Percentiles rank a stretch among this genome's conserved stretches.
Conservation (phyloP, 2,113 vertebrate species). For the Festucalex cinctus region DNA sequence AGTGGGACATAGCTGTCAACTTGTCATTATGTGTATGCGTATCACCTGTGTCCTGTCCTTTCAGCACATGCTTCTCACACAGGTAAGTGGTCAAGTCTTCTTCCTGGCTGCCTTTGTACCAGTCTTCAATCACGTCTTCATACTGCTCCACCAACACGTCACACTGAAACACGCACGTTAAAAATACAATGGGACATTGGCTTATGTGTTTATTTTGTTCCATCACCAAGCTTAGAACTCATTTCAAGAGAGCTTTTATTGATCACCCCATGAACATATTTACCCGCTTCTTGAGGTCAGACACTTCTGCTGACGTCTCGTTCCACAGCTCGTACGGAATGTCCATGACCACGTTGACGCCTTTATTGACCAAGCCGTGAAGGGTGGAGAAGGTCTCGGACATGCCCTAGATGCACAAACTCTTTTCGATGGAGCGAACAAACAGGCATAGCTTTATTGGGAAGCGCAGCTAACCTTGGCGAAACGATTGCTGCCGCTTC, state of each 20-base stretch:
- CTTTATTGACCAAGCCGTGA: constrained; percentile 92
- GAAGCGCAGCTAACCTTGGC: constrained; percentile 80
- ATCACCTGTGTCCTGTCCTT: constrained; percentile 86
- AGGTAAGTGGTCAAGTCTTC: constrained; percentile 89
- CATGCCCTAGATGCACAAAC: constrained; percentile 81
- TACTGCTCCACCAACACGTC: constrained; percentile 90
- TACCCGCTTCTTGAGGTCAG: constrained; percentile 98
- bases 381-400: constrained; percentile 96
- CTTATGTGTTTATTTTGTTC: background rate
- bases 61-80: constrained; percentile 89
- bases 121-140: constrained; percentile 95
- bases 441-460: background rate
- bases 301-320: constrained; percentile 93
- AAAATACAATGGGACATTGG: background rate
- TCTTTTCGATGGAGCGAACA: background rate
- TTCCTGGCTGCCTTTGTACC: constrained; percentile 89
- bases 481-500: constrained; percentile 91
- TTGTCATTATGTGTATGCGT: constrained; percentile 7
- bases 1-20: background rate
- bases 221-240: background rate
- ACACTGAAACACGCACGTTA: constrained; percentile 72
- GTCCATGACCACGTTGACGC: constrained; percentile 98
- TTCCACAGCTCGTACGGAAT: constrained; percentile 98
- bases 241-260: background rate
- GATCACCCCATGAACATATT: background rate